These are phyloP conservation scores for Brachylomia viminalis DNA, from an alignment of 2,888 invertebrate genomes.

Conservation along the genomic window DNA sequence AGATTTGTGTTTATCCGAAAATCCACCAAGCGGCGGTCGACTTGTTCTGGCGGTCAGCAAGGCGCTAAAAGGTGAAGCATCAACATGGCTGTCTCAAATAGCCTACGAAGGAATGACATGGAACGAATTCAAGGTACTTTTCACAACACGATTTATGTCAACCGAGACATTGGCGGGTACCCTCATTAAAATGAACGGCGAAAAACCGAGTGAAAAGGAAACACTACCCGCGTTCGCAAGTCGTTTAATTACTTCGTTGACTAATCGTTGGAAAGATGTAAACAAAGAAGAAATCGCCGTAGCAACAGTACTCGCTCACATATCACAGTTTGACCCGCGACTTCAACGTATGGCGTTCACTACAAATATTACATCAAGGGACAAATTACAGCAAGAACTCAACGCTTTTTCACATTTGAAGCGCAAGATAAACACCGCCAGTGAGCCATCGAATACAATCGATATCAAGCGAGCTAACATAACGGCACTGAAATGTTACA, in stretches of 20 bases:
- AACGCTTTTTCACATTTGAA: not conserved
- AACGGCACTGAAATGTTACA: no score
- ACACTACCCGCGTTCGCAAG: not conserved
- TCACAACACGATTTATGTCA: not conserved
- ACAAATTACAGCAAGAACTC: no score
- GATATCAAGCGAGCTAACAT: not conserved
- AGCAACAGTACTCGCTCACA: not conserved
- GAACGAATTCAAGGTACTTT: no score
- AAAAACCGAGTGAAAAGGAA: no score
- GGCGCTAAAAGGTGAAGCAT: no score
- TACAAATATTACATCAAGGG: no score
- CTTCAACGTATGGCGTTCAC: not conserved
- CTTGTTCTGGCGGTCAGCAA: no score
- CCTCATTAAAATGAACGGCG: not conserved
- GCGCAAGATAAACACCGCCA: not conserved
- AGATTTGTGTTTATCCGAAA: no score
- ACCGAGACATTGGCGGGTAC: not conserved
- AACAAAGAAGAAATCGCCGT: not conserved
- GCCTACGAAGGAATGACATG: no score
- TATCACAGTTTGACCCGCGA: not conserved
- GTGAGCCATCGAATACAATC: not conserved
- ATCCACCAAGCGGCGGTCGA: no score
- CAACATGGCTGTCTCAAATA: no score
- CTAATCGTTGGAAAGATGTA: not conserved
- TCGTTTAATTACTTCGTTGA: not conserved